These are phyloP conservation scores for Tineola bisselliella DNA, from an alignment of 2,888 invertebrate species.

Conservation along the genomic window DNA sequence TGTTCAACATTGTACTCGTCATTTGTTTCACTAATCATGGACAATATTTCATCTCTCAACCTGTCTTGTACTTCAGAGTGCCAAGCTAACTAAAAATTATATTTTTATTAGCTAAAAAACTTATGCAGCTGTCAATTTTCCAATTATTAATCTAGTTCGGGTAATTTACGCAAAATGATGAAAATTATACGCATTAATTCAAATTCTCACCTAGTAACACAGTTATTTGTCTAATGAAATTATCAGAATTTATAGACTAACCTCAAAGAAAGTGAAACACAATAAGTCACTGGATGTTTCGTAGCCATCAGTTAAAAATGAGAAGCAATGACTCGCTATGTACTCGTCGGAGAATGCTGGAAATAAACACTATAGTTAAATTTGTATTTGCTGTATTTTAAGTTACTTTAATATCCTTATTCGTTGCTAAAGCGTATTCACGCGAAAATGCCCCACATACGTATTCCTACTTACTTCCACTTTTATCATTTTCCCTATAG, in stretches of 20 bases:
- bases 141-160: too few relatives aligned
- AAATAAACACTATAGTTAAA: conserved; percentile 1
- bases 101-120: too few relatives aligned
- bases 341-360: conserved; percentile 22
- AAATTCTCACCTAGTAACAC: too few relatives aligned
- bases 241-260: conserved; percentile 15
- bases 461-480: conserved; percentile 15
- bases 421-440: too few relatives aligned
- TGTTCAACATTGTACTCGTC: conserved; percentile 24
- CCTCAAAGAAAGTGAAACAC: conserved; percentile 24
- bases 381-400: too few relatives aligned
- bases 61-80: conserved; percentile 24
- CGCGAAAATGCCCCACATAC: too few relatives aligned
- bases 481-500: conserved; percentile 15
- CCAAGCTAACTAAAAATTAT: conserved; percentile 22
- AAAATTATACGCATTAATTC: too few relatives aligned
- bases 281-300: conserved; percentile 27
- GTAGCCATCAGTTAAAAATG: conserved; percentile 27
- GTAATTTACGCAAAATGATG: neutral
- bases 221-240: too few relatives aligned
- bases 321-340: conserved; percentile 24
- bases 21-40: conserved; percentile 17
- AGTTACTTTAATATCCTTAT: too few relatives aligned
- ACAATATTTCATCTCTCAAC: conserved; percentile 25
- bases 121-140: too few relatives aligned